Percentiles rank a stretch among this genome's conserved stretches.
Evolutionary conservation across 2,888 invertebrate genomes (phyloP).

Genomic region (Tipula lateralis): DNA sequence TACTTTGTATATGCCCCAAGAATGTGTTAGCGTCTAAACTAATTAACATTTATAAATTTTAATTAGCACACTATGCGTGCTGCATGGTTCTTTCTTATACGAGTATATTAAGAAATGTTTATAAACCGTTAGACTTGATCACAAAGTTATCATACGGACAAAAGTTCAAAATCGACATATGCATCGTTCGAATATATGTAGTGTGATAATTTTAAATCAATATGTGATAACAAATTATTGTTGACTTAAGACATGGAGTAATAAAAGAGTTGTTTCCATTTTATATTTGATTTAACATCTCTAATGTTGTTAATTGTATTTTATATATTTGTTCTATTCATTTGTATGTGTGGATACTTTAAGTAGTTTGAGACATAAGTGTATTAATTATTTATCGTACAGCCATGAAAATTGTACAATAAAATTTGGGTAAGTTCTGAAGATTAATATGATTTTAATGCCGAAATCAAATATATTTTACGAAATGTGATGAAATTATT

Average conservation of each 20-base stretch:
- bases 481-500: neutral
- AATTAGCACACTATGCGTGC: neutral
- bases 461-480: neutral
- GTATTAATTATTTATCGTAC: neutral
- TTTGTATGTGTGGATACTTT: neutral
- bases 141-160: neutral
- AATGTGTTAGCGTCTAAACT: neutral
- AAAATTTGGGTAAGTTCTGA: neutral
- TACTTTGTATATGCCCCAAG: neutral
- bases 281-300: constrained; percentile 15
- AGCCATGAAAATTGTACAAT: neutral
- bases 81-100: neutral
- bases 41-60: neutral
- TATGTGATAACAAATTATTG: neutral
- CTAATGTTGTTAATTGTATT: neutral
- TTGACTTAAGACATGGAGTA: neutral
- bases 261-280: constrained; percentile 16
- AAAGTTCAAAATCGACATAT: neutral
- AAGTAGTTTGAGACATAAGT: neutral
- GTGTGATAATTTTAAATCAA: constrained; percentile 1
- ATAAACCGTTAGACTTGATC: neutral
- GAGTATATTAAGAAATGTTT: neutral
- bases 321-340: neutral
- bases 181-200: neutral
- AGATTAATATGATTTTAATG: neutral